Conservation (phyloP, 2,797 vertebrate species). For the Mormyrops attenuatus region DNA sequence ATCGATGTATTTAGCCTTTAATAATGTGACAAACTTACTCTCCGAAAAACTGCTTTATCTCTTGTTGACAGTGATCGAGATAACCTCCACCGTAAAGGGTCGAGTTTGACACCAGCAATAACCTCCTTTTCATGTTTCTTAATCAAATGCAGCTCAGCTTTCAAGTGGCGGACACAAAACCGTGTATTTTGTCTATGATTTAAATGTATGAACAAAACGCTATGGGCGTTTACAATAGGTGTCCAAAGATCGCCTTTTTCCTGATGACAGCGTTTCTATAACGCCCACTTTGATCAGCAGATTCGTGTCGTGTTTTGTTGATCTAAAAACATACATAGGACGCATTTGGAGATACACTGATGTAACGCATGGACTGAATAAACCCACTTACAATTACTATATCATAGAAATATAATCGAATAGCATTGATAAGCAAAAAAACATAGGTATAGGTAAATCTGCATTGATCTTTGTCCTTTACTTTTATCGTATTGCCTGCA, state of each 20-base stretch:
- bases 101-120: constrained; percentile 77
- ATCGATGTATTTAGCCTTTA: not conserved
- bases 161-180: not conserved
- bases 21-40: constrained; percentile 46
- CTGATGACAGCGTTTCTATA: not conserved
- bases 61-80: constrained; percentile 69
- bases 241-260: constrained; percentile 3
- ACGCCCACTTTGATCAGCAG: not conserved
- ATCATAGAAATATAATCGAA: not conserved
- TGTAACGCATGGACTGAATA: not conserved
- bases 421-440: not conserved
- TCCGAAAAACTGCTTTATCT: constrained; percentile 65
- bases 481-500: not conserved
- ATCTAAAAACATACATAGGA: not conserved
- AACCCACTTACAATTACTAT: not conserved
- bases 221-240: not conserved
- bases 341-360: not conserved
- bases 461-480: not conserved
- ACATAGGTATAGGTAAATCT: not conserved
- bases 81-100: constrained; percentile 70
- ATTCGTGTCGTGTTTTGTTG: not conserved
- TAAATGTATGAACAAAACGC: not conserved
- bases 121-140: constrained; percentile 51
- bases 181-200: not conserved
- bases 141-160: not conserved